Evolutionary conservation across 2,888 invertebrate species (phyloP), one percentile per base, ranked within the genome.

Genomic region (Epicampocera succincta): DNA sequence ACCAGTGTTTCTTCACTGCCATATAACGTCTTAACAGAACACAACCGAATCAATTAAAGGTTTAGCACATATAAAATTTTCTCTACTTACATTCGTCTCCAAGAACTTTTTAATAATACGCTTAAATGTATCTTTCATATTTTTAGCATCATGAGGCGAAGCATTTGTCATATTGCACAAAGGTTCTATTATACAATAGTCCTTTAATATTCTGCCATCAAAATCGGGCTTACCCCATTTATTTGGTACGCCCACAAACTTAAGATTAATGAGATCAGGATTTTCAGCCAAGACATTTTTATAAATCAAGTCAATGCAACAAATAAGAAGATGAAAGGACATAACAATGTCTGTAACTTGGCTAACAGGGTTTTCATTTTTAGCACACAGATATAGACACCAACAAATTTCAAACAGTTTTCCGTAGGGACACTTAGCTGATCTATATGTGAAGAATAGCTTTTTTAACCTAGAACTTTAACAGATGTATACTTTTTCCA

Each of bases 401-500:
- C 99, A 99, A 85, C 96, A 95, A 88, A 98, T 97, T 88, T 97
- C 97, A 91, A 97, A 98, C 4, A 99, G 92, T 88, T 96, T 96
- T 69, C 94, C 93, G 54, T 95, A 93, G 8, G 96, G 94, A 90
- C 97, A 97, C 38, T 95, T 95, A 42, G 94, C 92, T 65, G 94
- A 82, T 66, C 82, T 79, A 61, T 48, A 6, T 29, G 3, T 33
- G 8, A 33, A 33, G 33, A 6, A 33, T 33, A 33, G 8, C 8
- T 33, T 33, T 9, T 54, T 15, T 48, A 56, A 29, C 15, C 11
- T 29, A 61, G 13, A 29, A 11, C 0, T 19, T 33, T 25, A n/a
- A 15, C 38, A 29, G 5, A 8, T 4, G 3, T 8, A 40, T 56
- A 21, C 12, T 13, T 21, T 11, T 5, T 33, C n/a, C 12, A 8